Conservation (phyloP, 23 tunicate genomes). For the Clavelina lepadiformis region DNA sequence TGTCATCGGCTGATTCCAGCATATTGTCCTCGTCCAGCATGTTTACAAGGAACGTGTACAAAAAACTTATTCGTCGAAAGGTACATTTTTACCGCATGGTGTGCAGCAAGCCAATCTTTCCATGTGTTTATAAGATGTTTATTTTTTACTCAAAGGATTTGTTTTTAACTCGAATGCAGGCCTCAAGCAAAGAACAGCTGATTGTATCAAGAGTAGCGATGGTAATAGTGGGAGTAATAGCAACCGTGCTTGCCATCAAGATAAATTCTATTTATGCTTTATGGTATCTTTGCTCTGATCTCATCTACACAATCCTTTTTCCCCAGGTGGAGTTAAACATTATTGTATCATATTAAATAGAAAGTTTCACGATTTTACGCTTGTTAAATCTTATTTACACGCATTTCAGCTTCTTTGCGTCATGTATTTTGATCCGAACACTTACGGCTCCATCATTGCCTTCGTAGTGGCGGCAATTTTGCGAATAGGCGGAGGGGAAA, state of each 20-base stretch:
- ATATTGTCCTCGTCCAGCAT: conserved; percentile 76
- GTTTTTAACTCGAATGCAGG: conserved; percentile 20
- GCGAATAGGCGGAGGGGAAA: conserved; percentile 24
- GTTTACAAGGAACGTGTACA: conserved; percentile 82
- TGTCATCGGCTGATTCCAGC: conserved; percentile 95
- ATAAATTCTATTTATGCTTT: conserved; percentile 76
- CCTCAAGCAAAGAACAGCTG: conserved; percentile 43
- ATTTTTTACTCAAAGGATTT: too few species aligned
- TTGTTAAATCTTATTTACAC: too few species aligned
- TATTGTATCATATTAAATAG: too few species aligned
- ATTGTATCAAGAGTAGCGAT: conserved; percentile 66
- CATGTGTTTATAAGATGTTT: too few species aligned
- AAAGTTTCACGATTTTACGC: too few species aligned
- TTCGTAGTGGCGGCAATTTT: conserved; percentile 11
- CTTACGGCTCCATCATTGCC: conserved; percentile 19
- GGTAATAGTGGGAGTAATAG: conserved; percentile 45
- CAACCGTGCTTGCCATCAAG: conserved; percentile 54
- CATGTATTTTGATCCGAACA: conserved; percentile 21
- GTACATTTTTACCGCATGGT: too few species aligned
- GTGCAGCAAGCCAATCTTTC: too few species aligned
- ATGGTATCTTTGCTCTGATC: conserved; percentile 61
- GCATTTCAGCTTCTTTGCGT: conserved; percentile 7
- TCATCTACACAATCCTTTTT: conserved; percentile 76
- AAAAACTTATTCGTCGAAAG: conserved; percentile 48
- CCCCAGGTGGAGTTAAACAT: too few species aligned